Evolutionary conservation across 2,797 vertebrate species (phyloP).

Genomic region (Arrhamphus sclerolepis): DNA sequence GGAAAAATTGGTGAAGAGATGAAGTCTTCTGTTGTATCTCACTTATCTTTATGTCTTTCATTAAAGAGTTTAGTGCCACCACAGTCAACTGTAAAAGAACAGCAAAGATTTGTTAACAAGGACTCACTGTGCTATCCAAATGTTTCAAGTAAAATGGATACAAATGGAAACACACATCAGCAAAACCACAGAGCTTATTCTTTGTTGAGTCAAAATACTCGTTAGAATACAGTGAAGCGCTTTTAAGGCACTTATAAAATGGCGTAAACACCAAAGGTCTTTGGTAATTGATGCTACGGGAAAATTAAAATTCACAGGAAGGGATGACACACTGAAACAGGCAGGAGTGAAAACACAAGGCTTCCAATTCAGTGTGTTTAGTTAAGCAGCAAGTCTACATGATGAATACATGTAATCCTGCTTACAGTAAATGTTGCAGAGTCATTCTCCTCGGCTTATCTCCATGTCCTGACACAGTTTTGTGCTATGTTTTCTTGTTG

Average conservation of each 20-base stretch:
- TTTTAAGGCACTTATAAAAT: slow-evolving; percentile 51
- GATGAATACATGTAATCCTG: slow-evolving; percentile 16
- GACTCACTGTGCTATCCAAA: slow-evolving; percentile 33
- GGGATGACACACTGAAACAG: slow-evolving; percentile 19
- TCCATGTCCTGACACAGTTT: slow-evolving; percentile 6
- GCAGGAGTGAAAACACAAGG: slow-evolving; percentile 7
- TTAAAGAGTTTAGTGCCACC: slow-evolving; percentile 2
- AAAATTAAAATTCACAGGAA: slow-evolving; percentile 32
- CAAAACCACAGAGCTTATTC: slow-evolving; percentile 36
- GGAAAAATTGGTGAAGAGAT: slow-evolving; percentile 2
- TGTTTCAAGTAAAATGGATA: slow-evolving; percentile 20
- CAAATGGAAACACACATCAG: slow-evolving; percentile 30
- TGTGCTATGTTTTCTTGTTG: too few relatives aligned
- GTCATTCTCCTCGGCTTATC: slow-evolving; percentile 8
- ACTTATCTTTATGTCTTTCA: background rate
- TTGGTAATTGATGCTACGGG: slow-evolving; percentile 47
- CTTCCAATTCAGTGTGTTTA: slow-evolving; percentile 36
- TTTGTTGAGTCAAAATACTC: slow-evolving; percentile 49
- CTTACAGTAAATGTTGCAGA: slow-evolving; percentile 12
- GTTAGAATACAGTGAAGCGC: slow-evolving; percentile 40
- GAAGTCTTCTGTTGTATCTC: background rate
- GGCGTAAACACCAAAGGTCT: slow-evolving; percentile 54
- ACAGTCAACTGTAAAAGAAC: slow-evolving; percentile 3
- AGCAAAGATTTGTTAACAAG: slow-evolving; percentile 32
- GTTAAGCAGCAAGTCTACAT: slow-evolving; percentile 8